Base-by-base conservation (phyloP, 2,888 invertebrate genomes). In the Acleris emargana region DNA sequence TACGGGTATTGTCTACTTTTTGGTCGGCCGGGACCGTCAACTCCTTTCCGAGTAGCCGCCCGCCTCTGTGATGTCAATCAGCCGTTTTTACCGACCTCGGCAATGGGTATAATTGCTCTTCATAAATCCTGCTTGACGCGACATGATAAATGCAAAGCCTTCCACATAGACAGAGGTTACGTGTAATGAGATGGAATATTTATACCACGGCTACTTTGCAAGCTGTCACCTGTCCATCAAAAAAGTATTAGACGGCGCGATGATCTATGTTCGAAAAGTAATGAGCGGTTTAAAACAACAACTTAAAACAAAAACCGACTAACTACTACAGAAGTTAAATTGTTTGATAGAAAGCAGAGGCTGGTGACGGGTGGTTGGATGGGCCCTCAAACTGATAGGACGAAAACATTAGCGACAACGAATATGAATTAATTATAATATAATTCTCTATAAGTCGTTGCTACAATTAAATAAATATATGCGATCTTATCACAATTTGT, bases 61-160 rank as follows among this genome's bases (percentile, higher is more conserved):
- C 69, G 64, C 64, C 69, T 66, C 70, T 70, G 60, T 69, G 67
- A 72, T 76, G 87, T 84, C 86, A 86, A 83, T 87, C 84, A 85
- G 51, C 73, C 69, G 72, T 68, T 67, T 78, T 82, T 86, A 85
- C 84, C 82, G 80, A 69, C 68, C 70, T 63, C 67, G 67, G 72
- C 72, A 73, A 73, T 67, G 69, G 72, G 76, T 73, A 79, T 85
- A 84, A 87, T 86, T 86, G 82, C 83, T 84, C 82, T 72, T 87
- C 84, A 86, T 88, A 87, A 87, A 88, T 88, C 79, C 79, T 80
- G 77, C 82, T 81, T 82, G 86, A 84, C 84, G 76, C 75, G 78
- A 76, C 79, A 80, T 82, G 83, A 85, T 84, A 76, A 82, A 88
- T 87, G 83, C 67, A 81, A 81, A 85, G 25, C 61, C 25, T 25